These are phyloP conservation scores for Genyomyrus donnyi DNA, from an alignment of 2,113 vertebrate species.

Conservation along the genomic window DNA sequence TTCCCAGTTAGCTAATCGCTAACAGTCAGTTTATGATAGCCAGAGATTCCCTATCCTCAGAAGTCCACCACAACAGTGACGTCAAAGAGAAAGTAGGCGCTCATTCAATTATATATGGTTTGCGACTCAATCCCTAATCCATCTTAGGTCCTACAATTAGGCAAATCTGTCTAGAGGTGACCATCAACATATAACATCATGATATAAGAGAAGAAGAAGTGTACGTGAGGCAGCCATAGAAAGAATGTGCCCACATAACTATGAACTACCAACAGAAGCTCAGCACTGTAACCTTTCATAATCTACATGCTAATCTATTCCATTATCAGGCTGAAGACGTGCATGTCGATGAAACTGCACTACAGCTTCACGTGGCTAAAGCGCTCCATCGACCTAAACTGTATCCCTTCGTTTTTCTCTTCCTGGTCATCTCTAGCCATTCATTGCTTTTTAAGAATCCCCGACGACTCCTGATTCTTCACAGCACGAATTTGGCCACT, in stretches of 20 bases:
- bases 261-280: not conserved
- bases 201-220: not conserved
- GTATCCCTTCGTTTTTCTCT: not conserved
- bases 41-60: not conserved
- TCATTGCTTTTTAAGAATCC: not conserved
- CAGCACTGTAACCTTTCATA: not conserved
- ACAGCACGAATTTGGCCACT: not conserved
- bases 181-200: not conserved
- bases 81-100: not conserved
- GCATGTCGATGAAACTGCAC: not conserved
- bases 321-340: not conserved
- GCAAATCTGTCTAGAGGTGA: not conserved
- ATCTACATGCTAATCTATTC: not conserved
- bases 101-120: not conserved
- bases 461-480: not conserved
- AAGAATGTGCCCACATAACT: not conserved
- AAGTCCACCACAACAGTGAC: not conserved
- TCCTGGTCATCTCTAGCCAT: not conserved
- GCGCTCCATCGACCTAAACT: not conserved
- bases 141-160: not conserved
- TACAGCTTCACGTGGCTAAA: not conserved
- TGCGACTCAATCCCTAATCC: not conserved
- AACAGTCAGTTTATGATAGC: not conserved
- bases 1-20: not conserved
- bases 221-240: not conserved